Evolutionary conservation across 2,888 invertebrate species (phyloP).

Genomic region (Tridacna gigas): DNA sequence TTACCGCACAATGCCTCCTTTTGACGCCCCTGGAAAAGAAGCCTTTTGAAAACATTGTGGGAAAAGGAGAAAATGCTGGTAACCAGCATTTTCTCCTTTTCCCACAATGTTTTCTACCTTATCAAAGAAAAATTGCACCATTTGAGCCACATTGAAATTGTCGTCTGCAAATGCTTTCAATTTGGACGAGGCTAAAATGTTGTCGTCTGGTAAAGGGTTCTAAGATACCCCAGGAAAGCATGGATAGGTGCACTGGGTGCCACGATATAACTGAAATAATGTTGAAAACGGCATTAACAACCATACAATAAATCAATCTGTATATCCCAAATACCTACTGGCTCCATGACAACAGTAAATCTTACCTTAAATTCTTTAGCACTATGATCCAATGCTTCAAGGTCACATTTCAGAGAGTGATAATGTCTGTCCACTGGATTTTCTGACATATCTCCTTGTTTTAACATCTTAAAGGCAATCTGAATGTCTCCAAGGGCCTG

Average conservation of each 20-base stretch:
- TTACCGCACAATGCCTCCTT: neutral
- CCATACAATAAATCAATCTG: too few relatives aligned
- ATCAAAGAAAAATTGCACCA: neutral
- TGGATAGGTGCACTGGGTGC: too few relatives aligned
- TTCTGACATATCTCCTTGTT: conserved; percentile 80
- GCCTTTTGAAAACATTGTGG: neutral
- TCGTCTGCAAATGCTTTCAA: too few relatives aligned
- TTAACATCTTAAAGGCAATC: conserved; percentile 85
- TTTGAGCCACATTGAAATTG: too few relatives aligned
- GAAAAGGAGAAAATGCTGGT: neutral
- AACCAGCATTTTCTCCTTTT: neutral
- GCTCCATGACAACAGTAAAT: neutral
- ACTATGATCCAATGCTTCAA: conserved; percentile 81
- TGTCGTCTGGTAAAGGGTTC: too few relatives aligned
- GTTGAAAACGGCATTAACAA: too few relatives aligned
- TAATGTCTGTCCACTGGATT: conserved; percentile 86
- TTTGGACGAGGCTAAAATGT: too few relatives aligned
- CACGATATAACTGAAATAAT: too few relatives aligned
- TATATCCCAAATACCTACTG: too few relatives aligned
- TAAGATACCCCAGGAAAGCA: too few relatives aligned
- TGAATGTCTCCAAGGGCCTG: conserved; percentile 85
- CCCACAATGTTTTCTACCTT: neutral
- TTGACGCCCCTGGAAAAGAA: neutral
- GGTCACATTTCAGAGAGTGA: conserved; percentile 84
- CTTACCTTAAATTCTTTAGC: conserved; percentile 84